A percentile compares a stretch with the other conserved stretches of the same genome.
Evolutionary conservation across 1,140 invertebrate genomes (phyloP).

Genomic region (Drosophila murphyi): DNA sequence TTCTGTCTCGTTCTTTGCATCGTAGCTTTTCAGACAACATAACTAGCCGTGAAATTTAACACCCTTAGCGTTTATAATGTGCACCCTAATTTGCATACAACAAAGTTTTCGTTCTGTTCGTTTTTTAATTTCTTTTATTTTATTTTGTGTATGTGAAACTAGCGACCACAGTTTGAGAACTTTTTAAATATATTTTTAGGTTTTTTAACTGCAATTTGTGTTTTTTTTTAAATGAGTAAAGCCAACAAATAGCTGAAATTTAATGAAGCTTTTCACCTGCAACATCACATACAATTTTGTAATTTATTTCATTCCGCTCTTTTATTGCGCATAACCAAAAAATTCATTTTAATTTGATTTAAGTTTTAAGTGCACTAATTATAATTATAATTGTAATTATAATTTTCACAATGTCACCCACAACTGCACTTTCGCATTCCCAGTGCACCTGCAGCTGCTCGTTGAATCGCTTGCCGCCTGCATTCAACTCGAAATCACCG

Average conservation of each 20-base stretch:
- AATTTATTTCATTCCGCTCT: conserved; percentile 52
- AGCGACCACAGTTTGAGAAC: conserved; percentile 25
- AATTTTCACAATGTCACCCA: conserved; percentile 24
- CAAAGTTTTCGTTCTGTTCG: conserved; percentile 50
- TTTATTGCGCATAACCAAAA: conserved; percentile 9
- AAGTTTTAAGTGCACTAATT: conserved; percentile 64
- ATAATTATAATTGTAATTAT: conserved; percentile 54
- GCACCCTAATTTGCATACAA: conserved; percentile 71
- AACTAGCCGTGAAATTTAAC: conserved; percentile 65
- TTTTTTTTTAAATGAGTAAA: neutral
- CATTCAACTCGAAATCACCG: neutral
- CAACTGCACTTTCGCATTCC: conserved; percentile 9
- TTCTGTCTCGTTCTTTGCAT: conserved; percentile 19
- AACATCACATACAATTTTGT: conserved; percentile 51
- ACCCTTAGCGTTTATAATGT: conserved; percentile 62
- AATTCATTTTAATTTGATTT: conserved; percentile 41
- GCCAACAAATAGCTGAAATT: conserved; percentile 45
- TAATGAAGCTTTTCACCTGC: conserved; percentile 76
- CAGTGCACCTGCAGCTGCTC: conserved; percentile 1
- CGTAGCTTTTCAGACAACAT: conserved; percentile 56
- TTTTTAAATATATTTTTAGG: conserved; percentile 55
- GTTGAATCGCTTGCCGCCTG: conserved; percentile 10
- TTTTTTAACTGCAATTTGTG: conserved; percentile 55
- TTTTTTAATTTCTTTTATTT: conserved; percentile 27
- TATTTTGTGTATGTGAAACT: conserved; percentile 22